These are phyloP conservation scores for Aleiodes testaceus DNA, from an alignment of 2,888 invertebrate species.

Conservation along the genomic window DNA sequence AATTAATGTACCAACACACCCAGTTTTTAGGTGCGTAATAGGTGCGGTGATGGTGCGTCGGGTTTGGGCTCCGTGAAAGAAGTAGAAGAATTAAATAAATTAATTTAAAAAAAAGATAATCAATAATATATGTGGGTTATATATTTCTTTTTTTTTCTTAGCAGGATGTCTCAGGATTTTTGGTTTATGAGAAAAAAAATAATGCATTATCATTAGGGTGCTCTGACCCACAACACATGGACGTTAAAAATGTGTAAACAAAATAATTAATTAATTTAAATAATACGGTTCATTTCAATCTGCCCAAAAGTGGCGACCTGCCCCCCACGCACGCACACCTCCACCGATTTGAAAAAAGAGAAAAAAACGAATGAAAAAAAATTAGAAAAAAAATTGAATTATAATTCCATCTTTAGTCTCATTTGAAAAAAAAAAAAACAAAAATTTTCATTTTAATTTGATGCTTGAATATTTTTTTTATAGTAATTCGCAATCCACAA, in stretches of 20 bases:
- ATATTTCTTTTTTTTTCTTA: slow-evolving; percentile 40
- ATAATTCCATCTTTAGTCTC: slow-evolving; percentile 41
- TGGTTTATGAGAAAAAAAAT: slow-evolving; percentile 38
- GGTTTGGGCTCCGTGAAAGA: slow-evolving; percentile 59
- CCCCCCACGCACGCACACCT: slow-evolving; percentile 69
- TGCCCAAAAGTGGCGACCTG: slow-evolving; percentile 46
- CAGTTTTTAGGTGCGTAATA: slow-evolving; percentile 47
- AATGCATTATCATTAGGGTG: slow-evolving; percentile 63
- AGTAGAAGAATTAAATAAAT: slow-evolving; percentile 44
- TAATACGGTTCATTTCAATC: slow-evolving; percentile 23
- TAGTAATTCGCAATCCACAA: slow-evolving; percentile 68
- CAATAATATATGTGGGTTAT: slow-evolving; percentile 48
- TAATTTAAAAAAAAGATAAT: slow-evolving; percentile 27
- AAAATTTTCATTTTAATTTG: slow-evolving; percentile 49
- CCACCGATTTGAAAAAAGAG: slow-evolving; percentile 54
- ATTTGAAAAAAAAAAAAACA: slow-evolving; percentile 35
- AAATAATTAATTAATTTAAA: slow-evolving; percentile 55
- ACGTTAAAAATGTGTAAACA: slow-evolving; percentile 59
- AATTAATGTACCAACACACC: slow-evolving; percentile 45
- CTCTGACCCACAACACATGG: slow-evolving; percentile 74
- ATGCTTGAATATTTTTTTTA: slow-evolving; percentile 43
- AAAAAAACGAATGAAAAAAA: slow-evolving; percentile 19
- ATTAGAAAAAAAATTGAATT: slow-evolving; percentile 30
- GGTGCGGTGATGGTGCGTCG: slow-evolving; percentile 69
- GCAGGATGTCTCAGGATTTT: slow-evolving; percentile 48